A percentile compares a stretch with the other conserved stretches of the same genome.
These are phyloP conservation scores for Propithecus deckenii DNA, from an alignment of 2,797 vertebrate species.

Conservation along the genomic window DNA sequence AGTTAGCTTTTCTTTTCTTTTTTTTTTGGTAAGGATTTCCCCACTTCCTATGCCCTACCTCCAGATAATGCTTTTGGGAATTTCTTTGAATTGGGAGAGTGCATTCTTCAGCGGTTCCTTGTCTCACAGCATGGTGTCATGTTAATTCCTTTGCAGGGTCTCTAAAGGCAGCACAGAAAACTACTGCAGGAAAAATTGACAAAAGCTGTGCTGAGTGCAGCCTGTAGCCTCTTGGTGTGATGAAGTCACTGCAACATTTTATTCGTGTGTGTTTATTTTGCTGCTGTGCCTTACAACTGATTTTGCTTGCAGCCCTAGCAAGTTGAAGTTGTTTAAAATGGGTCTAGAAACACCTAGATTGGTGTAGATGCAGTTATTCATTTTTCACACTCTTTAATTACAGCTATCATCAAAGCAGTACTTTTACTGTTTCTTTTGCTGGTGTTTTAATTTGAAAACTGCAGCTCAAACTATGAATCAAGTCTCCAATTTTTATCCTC, in stretches of 20 bases:
- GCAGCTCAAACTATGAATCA: neutral
- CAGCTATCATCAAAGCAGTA: neutral
- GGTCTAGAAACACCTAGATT: neutral
- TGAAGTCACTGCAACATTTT: slow-evolving; percentile 71
- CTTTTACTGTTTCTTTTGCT: neutral
- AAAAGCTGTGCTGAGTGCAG: slow-evolving; percentile 37
- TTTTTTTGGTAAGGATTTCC: slow-evolving; percentile 44
- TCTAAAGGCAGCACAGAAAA: slow-evolving; percentile 79
- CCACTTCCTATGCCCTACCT: neutral
- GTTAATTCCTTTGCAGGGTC: slow-evolving; percentile 80
- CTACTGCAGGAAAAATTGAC: slow-evolving; percentile 70
- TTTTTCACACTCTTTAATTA: neutral
- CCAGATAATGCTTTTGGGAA: slow-evolving; percentile 48
- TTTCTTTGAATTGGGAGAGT: slow-evolving; percentile 39
- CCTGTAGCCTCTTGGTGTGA: slow-evolving; percentile 66
- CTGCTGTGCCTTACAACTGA: neutral
- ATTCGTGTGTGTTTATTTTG: neutral
- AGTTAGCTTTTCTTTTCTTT: neutral
- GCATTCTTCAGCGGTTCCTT: slow-evolving; percentile 67
- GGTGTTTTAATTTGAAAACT: slow-evolving; percentile 32
- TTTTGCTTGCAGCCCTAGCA: neutral
- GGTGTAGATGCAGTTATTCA: neutral
- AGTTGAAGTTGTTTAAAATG: slow-evolving; percentile 10
- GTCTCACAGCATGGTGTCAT: slow-evolving; percentile 77
- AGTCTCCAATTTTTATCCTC: neutral